Evolutionary conservation across 1,140 invertebrate genomes (phyloP).

Genomic region (Harpegnathos saltator): DNA sequence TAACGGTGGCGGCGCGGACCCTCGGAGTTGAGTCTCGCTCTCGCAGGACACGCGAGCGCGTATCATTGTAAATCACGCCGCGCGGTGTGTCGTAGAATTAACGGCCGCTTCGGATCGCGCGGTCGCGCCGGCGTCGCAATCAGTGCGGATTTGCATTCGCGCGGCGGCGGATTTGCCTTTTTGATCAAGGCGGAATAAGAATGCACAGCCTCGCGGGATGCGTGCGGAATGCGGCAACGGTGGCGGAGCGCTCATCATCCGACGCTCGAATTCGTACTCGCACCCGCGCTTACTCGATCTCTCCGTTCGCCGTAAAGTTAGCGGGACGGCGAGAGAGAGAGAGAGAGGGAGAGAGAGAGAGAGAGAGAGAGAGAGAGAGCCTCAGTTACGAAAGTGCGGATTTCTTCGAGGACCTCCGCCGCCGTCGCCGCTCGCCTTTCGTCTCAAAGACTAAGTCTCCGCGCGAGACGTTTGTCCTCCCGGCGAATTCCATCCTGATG

Average conservation of each 20-base stretch:
- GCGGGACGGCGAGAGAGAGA: not conserved
- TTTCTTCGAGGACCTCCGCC: constrained; percentile 62
- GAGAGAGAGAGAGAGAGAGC: not conserved
- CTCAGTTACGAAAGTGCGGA: constrained; percentile 44
- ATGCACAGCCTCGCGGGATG: constrained; percentile 17
- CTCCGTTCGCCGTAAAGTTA: constrained; percentile 46
- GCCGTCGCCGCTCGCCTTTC: constrained; percentile 37
- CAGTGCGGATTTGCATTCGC: constrained; percentile 18
- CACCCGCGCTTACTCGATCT: constrained; percentile 51
- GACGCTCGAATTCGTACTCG: not conserved
- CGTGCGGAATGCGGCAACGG: constrained; percentile 1
- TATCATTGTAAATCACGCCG: constrained; percentile 9
- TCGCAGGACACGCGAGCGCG: too few species aligned
- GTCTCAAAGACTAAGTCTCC: constrained; percentile 34
- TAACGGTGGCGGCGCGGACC: not conserved
- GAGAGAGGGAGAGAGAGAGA: too few species aligned
- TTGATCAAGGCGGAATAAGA: constrained; percentile 42
- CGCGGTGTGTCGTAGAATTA: not conserved
- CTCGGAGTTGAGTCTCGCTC: not conserved
- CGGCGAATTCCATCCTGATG: constrained; percentile 58
- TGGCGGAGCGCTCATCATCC: constrained; percentile 17
- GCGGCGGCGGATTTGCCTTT: constrained; percentile 30
- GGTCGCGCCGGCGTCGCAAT: not conserved
- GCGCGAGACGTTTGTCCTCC: constrained; percentile 36
- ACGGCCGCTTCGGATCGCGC: not conserved